These are phyloP conservation scores for Agapornis canus DNA, from an alignment of 2,797 vertebrate species.

Conservation along the genomic window DNA sequence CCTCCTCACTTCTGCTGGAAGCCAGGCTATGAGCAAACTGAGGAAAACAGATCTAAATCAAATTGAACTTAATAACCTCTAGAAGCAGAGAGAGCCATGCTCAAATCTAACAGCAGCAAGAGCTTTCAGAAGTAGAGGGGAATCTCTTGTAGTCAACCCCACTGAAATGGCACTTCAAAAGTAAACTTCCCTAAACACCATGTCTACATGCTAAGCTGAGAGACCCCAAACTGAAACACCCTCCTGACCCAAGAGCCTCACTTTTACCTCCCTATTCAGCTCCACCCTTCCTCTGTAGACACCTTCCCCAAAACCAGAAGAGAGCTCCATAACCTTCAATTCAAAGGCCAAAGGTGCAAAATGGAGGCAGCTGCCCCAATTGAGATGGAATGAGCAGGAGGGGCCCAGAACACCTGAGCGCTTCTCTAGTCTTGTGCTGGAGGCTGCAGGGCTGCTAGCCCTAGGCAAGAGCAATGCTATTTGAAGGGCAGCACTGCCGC, in stretches of 20 bases:
- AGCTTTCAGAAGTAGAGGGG: accelerated
- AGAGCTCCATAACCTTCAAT: accelerated
- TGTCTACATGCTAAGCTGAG: accelerated
- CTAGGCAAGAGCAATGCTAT: neutral
- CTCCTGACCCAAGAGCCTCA: accelerated
- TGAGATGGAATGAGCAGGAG: accelerated
- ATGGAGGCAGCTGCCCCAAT: neutral
- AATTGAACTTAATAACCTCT: neutral
- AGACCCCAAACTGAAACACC: accelerated
- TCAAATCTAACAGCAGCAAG: neutral
- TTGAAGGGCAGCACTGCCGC: neutral
- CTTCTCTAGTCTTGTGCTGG: neutral
- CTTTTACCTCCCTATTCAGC: accelerated
- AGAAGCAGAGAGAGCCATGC: neutral
- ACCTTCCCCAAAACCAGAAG: accelerated
- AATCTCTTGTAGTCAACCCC: neutral
- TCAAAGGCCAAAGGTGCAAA: neutral
- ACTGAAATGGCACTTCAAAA: accelerated
- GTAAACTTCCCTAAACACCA: neutral
- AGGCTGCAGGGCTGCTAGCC: neutral
- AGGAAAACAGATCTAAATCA: neutral
- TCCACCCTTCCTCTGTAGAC: accelerated
- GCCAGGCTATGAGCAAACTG: neutral
- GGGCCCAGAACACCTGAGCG: neutral
- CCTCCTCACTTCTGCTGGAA: neutral